Evolutionary conservation across 53 echinoderm and acorn worm species (phyloP).

Genomic region (Apostichopus leukothele): DNA sequence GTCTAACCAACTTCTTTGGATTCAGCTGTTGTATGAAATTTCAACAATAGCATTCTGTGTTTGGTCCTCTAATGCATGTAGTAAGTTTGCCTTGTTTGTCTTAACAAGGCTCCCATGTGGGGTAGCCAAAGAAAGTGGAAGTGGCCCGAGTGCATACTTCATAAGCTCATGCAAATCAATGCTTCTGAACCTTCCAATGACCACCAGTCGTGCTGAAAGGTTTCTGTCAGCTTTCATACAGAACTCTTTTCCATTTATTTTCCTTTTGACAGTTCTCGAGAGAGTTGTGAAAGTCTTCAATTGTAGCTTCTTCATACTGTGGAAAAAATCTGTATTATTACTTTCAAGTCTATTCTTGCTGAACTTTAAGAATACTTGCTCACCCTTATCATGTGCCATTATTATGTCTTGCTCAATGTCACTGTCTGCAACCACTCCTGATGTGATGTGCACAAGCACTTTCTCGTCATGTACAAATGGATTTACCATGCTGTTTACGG

Average conservation of each 20-base stretch:
- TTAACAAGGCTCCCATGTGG: conserved; percentile 51
- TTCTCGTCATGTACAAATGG: conserved; percentile 36
- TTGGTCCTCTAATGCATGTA: conserved; percentile 53
- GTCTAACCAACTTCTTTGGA: conserved; percentile 30
- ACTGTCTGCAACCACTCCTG: conserved; percentile 51
- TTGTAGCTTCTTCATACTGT: conserved; percentile 48
- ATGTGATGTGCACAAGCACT: conserved; percentile 56
- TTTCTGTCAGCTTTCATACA: conserved; percentile 53
- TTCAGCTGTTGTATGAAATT: conserved; percentile 55
- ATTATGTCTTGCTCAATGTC: conserved; percentile 40
- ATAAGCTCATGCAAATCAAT: conserved; percentile 45
- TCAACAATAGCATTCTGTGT: conserved; percentile 17
- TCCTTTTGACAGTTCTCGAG: conserved; percentile 11
- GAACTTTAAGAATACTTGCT: conserved; percentile 41
- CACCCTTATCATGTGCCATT: conserved; percentile 37
- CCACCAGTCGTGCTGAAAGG: conserved; percentile 47
- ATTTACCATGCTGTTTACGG: conserved; percentile 19
- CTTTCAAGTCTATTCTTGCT: conserved; percentile 44
- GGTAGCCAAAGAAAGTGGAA: conserved; percentile 48
- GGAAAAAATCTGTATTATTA: conserved; percentile 48
- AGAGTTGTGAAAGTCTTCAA: conserved; percentile 54
- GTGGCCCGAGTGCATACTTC: conserved; percentile 54
- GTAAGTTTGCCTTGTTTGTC: conserved; percentile 49
- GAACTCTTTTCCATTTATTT: conserved; percentile 54
- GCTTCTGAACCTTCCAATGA: conserved; percentile 44